These are phyloP conservation scores for Orussus abietinus DNA, from an alignment of 1,140 invertebrate species.

Conservation along the genomic window DNA sequence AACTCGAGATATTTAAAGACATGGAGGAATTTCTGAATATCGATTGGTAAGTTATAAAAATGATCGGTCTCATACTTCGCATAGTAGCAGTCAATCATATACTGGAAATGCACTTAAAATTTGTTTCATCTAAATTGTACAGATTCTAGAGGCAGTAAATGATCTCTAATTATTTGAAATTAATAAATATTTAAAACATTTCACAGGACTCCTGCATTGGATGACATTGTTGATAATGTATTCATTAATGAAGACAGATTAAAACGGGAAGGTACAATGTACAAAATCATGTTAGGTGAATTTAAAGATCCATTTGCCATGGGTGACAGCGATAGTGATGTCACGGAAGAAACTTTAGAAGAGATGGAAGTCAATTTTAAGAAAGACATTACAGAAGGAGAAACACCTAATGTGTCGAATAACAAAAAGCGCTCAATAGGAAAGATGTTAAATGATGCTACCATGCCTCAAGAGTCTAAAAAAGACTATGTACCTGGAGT, in stretches of 20 bases:
- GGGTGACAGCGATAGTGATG: slow-evolving; percentile 2
- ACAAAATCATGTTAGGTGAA: slow-evolving; percentile 22
- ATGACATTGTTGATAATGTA: slow-evolving; percentile 27
- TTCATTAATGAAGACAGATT: slow-evolving; percentile 30
- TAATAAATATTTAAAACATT: slow-evolving; percentile 3
- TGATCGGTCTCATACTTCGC: neutral
- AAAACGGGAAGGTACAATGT: slow-evolving; percentile 25
- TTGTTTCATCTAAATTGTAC: neutral
- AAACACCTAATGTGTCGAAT: neutral
- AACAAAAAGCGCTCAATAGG: neutral
- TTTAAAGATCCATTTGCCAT: slow-evolving; percentile 25
- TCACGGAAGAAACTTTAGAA: neutral
- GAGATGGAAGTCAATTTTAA: neutral
- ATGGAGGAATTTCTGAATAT: slow-evolving; percentile 31
- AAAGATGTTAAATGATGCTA: slow-evolving; percentile 2
- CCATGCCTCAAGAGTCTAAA: neutral
- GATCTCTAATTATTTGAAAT: slow-evolving; percentile 2
- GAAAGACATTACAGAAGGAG: neutral
- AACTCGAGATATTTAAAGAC: neutral
- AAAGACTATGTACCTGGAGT: slow-evolving; percentile 28
- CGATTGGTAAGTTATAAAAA: slow-evolving; percentile 22
- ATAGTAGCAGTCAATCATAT: neutral
- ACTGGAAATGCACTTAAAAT: slow-evolving; percentile 1
- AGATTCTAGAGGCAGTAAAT: neutral
- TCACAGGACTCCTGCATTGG: slow-evolving; percentile 26